Conservation (phyloP, 1,140 invertebrate genomes). For the Chrysomallon squamiferum region DNA sequence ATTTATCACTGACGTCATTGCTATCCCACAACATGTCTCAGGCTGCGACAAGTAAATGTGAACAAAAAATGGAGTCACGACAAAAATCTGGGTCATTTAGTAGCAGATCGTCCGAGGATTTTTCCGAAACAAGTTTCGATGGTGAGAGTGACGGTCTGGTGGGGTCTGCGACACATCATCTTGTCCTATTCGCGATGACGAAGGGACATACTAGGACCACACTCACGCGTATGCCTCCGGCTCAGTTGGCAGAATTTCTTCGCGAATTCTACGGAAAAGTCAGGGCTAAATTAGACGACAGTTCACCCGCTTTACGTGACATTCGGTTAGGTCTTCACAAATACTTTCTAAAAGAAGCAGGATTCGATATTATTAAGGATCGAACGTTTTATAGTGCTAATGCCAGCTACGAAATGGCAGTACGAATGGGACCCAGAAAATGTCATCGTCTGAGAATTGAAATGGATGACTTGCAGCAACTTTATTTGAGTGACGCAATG, state of each 20-base stretch:
- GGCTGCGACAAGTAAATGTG: slow-evolving; percentile 22
- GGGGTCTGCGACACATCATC: slow-evolving; percentile 31
- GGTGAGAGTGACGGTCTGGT: slow-evolving; percentile 32
- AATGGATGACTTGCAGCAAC: slow-evolving; percentile 47
- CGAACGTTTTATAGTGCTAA: slow-evolving; percentile 44
- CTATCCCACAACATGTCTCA: slow-evolving; percentile 39
- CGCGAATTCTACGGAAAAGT: slow-evolving; percentile 46
- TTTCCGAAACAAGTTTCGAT: slow-evolving; percentile 20
- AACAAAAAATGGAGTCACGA: slow-evolving; percentile 24
- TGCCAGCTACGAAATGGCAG: slow-evolving; percentile 38
- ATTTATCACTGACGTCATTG: slow-evolving; percentile 41
- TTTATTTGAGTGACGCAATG: slow-evolving; percentile 52
- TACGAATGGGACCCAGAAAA: slow-evolving; percentile 20
- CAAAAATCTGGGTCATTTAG: slow-evolving; percentile 19
- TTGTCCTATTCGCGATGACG: slow-evolving; percentile 34
- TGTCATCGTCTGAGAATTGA: slow-evolving; percentile 42
- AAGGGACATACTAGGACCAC: slow-evolving; percentile 38
- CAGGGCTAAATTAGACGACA: slow-evolving; percentile 30
- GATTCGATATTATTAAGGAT: slow-evolving; percentile 47
- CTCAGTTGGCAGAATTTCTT: slow-evolving; percentile 45
- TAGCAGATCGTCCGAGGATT: slow-evolving; percentile 23
- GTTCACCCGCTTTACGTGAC: slow-evolving; percentile 27
- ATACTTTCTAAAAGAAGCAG: slow-evolving; percentile 45
- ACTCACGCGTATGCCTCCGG: slow-evolving; percentile 35
- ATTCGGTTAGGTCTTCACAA: slow-evolving; percentile 42